phyloP scores from a whole-genome alignment of 1,140 invertebrate species.

The Dreissena rostriformis region DNA sequence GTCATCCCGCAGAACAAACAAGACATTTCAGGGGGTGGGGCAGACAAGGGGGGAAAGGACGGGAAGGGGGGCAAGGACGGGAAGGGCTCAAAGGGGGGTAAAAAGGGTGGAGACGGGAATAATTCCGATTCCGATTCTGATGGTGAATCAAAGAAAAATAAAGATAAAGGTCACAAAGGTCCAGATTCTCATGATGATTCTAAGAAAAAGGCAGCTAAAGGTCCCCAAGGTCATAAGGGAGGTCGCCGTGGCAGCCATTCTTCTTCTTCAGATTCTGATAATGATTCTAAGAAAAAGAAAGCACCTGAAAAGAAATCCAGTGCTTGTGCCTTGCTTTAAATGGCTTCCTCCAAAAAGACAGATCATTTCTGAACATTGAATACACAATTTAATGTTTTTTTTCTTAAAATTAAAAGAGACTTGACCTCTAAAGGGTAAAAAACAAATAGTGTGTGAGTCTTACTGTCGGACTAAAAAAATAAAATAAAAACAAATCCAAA shows the following conservation, averaged over 20 bases:
- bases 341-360: not conserved
- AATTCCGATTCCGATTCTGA: too few species aligned
- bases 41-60: not conserved
- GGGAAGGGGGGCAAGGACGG: constrained; percentile 4
- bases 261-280: not conserved
- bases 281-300: constrained; percentile 44
- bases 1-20: constrained; percentile 37
- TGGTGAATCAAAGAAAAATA: not conserved
- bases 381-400: too few species aligned
- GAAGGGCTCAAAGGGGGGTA: constrained; percentile 3
- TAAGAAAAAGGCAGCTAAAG: constrained; percentile 36
- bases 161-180: constrained; percentile 6
- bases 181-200: constrained; percentile 7
- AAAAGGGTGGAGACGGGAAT: not conserved
- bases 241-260: constrained; percentile 8
- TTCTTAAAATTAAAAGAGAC: too few species aligned
- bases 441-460: too few species aligned
- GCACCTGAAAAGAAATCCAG: constrained; percentile 42
- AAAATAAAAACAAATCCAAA: too few species aligned
- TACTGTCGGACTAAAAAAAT: too few species aligned
- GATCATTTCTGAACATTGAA: too few species aligned
- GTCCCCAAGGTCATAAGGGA: constrained; percentile 19
- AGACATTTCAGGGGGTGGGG: constrained; percentile 25
- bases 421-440: too few species aligned
- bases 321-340: constrained; percentile 58